Base-by-base conservation (phyloP, 2,113 vertebrate genomes). In the Gallinago undulata region DNA sequence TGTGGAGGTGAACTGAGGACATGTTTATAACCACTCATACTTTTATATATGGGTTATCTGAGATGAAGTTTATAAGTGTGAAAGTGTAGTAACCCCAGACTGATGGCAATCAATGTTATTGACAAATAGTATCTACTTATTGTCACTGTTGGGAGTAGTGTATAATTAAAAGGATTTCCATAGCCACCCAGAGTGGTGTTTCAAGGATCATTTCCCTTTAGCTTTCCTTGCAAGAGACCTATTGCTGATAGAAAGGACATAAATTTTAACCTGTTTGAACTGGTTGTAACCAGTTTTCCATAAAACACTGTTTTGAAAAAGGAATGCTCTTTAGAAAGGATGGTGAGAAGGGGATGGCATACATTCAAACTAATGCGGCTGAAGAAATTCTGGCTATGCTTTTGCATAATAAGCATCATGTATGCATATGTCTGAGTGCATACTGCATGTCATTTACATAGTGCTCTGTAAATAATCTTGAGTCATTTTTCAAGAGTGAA, bases 171-270 rank as follows among this genome's bases (percentile, higher is more conserved):
- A 94, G 78, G 83, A 91, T 94, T 97, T 96, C 94, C 96, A 75
- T 18, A 94, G 82, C 63, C 48, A 83, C 79, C 63, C 84, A 87
- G 93, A 94, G 91, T 70, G 86, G 48, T 62, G 67, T 91, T 95
- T 96, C 94, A 96, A 96, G 98, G 96, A 78, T 94, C 97, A 97
- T 97, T 98, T 97, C 95, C 94, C 85, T 96, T 82, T 84, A 91
- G 17, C 83, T 96, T 94, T 91, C 80, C 72, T 77, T 92, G 85
- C 87, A 88, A 88, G 56, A 94, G 92, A 91, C 93, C 78, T 95
- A 96, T 83, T 73, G 83, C 96, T 64, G 96, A 97, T 91, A 97
- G 84, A 89, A 85, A 74, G 55, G 30, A 69, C 57, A 69, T 86
- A 91, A 83, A 92, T 96, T 82, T 84, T 8, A 8, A 27, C 73